These are phyloP conservation scores for Eristalis arbustorum DNA, from an alignment of 2,888 invertebrate species.

Conservation along the genomic window DNA sequence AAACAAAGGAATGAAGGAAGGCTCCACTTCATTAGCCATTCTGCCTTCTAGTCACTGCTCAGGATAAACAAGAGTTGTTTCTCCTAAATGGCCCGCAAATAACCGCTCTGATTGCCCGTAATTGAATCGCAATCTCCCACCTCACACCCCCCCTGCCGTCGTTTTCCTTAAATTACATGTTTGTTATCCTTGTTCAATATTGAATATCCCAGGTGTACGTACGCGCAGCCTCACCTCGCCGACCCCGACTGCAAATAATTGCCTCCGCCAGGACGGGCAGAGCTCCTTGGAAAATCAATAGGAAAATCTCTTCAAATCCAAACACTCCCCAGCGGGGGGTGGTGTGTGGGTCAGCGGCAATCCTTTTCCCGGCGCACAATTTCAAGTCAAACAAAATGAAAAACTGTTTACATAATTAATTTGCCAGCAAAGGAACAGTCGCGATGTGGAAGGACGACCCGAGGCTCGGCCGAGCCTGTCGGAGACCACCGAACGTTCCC, in stretches of 20 bases:
- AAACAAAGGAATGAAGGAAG: neutral
- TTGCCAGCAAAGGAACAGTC: constrained; percentile 70
- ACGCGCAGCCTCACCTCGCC: neutral
- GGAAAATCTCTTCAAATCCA: constrained; percentile 47
- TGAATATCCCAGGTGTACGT: neutral
- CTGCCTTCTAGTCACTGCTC: neutral
- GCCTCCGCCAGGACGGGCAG: neutral
- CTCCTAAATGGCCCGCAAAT: constrained; percentile 32
- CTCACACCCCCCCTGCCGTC: neutral
- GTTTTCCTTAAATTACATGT: constrained; percentile 35
- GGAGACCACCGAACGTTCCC: constrained; percentile 14
- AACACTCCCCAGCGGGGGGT: neutral
- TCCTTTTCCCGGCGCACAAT: constrained; percentile 48
- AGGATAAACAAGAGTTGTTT: neutral
- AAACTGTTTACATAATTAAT: constrained; percentile 75
- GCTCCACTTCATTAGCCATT: neutral
- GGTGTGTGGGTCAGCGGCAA: constrained; percentile 1
- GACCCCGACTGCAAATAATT: constrained; percentile 20
- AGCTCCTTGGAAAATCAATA: constrained; percentile 43
- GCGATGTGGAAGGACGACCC: constrained; percentile 51
- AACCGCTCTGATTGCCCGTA: constrained; percentile 55
- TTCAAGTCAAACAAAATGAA: constrained; percentile 72
- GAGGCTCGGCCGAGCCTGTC: constrained; percentile 13
- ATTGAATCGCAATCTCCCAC: constrained; percentile 52
- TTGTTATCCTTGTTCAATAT: constrained; percentile 44